A percentile compares a stretch with the other conserved stretches of the same genome.
These are phyloP conservation scores for Etheostoma perlongum DNA, from an alignment of 2,797 vertebrate species.

Conservation along the genomic window DNA sequence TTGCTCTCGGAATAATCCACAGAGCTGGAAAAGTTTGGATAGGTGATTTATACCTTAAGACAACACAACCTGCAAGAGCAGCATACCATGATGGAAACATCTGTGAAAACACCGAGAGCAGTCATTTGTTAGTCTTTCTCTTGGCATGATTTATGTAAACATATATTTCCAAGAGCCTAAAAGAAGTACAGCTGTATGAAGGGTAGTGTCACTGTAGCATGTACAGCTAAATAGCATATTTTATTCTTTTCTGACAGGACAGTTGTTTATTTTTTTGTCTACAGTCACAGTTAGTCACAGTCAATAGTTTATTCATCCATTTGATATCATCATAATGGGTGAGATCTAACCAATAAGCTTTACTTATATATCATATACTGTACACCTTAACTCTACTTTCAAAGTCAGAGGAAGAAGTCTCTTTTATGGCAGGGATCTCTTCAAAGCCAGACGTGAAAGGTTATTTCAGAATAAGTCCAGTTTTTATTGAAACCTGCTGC, in stretches of 20 bases:
- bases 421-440: not conserved
- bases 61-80: constrained; percentile 50
- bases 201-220: not conserved
- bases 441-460: constrained; percentile 16
- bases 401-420: not conserved
- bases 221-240: not conserved
- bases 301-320: not conserved
- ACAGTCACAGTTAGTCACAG: not conserved
- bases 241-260: not conserved
- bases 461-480: not conserved
- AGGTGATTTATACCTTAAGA: constrained; percentile 42
- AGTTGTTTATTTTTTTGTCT: not conserved
- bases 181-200: not conserved
- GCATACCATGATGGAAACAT: constrained; percentile 42
- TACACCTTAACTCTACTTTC: not conserved
- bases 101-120: constrained; percentile 51
- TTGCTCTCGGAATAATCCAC: constrained; percentile 20
- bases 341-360: not conserved
- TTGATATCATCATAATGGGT: not conserved
- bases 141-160: constrained; percentile 34
- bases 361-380: not conserved
- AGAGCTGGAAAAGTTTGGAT: constrained; percentile 2
- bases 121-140: constrained; percentile 25
- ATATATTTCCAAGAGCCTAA: constrained; percentile 2
- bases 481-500: constrained; percentile 31